phyloP scores from a whole-genome alignment of 2,113 vertebrate genomes.

The Paraplagusia blochii region DNA sequence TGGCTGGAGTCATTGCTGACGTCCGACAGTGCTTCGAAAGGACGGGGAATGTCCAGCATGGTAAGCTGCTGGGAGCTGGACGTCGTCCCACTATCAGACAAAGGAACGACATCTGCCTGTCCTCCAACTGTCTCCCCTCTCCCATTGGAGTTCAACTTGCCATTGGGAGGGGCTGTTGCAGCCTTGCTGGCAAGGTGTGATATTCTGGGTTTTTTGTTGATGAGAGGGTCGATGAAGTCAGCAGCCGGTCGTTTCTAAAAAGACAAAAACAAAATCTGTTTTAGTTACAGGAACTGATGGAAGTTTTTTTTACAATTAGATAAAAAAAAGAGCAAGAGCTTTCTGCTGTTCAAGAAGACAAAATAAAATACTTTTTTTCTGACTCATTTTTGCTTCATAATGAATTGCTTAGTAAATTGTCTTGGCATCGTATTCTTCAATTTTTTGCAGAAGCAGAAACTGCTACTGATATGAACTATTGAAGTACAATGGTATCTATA shows the following conservation, averaged over 20 bases:
- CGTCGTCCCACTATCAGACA: slow-evolving; percentile 47
- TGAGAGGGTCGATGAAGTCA: slow-evolving; percentile 90
- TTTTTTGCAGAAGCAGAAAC: too few relatives aligned
- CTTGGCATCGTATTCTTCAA: too few relatives aligned
- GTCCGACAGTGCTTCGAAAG: slow-evolving; percentile 85
- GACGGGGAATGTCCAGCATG: slow-evolving; percentile 75
- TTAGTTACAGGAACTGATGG: slow-evolving; percentile 9
- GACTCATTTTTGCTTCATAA: too few relatives aligned
- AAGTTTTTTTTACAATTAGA: too few relatives aligned
- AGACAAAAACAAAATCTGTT: not conserved
- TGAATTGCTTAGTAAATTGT: too few relatives aligned
- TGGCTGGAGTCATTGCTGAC: slow-evolving; percentile 89
- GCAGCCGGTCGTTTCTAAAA: slow-evolving; percentile 84
- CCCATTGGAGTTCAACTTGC: slow-evolving; percentile 80
- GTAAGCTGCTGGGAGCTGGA: slow-evolving; percentile 73
- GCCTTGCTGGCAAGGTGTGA: slow-evolving; percentile 85
- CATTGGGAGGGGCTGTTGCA: slow-evolving; percentile 81
- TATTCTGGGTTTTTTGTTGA: slow-evolving; percentile 91
- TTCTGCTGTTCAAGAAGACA: too few relatives aligned
- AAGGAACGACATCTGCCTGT: slow-evolving; percentile 18
- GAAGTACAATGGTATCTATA: too few relatives aligned
- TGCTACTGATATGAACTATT: too few relatives aligned
- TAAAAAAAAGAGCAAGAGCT: slow-evolving; percentile 1
- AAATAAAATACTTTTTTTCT: too few relatives aligned
- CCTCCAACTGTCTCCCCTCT: slow-evolving; percentile 72